phyloP scores from a whole-genome alignment of 2,888 invertebrate genomes.

The Scelioninae gen. 2 region DNA sequence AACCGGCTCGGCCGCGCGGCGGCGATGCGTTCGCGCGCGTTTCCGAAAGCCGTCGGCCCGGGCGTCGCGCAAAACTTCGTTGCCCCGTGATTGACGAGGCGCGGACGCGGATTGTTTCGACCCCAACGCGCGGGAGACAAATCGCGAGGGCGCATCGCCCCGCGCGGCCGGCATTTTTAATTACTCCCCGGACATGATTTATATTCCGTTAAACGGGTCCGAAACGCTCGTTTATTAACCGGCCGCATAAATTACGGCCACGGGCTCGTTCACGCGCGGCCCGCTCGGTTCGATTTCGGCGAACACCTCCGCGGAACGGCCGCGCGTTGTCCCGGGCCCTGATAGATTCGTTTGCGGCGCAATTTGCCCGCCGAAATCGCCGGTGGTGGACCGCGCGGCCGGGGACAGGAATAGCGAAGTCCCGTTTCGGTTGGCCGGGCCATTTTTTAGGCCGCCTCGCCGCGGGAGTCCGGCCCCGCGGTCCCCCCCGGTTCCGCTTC shows the following conservation, averaged over 20 bases:
- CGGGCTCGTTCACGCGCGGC: conserved; percentile 3
- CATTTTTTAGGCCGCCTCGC: conserved; percentile 68
- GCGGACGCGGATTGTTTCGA: no score
- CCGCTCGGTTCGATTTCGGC: conserved; percentile 36
- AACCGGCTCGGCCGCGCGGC: conserved; percentile 36
- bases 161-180: conserved; percentile 33
- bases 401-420: conserved; percentile 43
- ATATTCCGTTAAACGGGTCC: conserved; percentile 35
- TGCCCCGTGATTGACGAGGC: conserved; percentile 49
- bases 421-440: conserved; percentile 48
- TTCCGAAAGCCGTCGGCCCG: conserved; percentile 18
- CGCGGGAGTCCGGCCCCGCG: conserved; percentile 63
- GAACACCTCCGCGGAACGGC: conserved; percentile 10
- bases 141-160: conserved; percentile 9
- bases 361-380: conserved; percentile 25
- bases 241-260: conserved; percentile 29
- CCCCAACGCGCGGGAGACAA: no score
- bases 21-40: conserved; percentile 35
- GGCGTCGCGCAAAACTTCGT: conserved; percentile 47
- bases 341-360: conserved; percentile 22
- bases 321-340: conserved; percentile 6
- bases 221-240: conserved; percentile 32
- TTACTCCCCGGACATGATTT: conserved; percentile 41
- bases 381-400: neutral
- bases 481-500: conserved; percentile 10